These are phyloP conservation scores for Stichopus horrens DNA, from an alignment of 53 echinoderm and acorn worm species.

Conservation along the genomic window DNA sequence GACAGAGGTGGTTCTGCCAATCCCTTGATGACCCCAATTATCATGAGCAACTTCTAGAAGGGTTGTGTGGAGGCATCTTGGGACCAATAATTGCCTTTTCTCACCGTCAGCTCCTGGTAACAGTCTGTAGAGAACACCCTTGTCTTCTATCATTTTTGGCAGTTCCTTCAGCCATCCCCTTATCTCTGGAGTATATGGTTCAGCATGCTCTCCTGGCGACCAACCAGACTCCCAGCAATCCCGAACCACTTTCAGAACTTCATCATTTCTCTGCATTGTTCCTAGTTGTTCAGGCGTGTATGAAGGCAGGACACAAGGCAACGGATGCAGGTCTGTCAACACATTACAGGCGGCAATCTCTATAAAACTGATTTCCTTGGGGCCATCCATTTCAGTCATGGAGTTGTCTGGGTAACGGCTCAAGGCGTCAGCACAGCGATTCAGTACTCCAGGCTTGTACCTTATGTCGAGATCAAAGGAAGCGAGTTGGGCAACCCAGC, in stretches of 20 bases:
- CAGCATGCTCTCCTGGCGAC: slow-evolving; percentile 18
- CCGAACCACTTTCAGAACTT: slow-evolving; percentile 17
- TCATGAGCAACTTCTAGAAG: slow-evolving; percentile 44
- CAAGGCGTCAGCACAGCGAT: too few species aligned
- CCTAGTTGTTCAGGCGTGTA: slow-evolving; percentile 43
- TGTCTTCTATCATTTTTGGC: slow-evolving; percentile 13
- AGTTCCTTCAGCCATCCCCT: slow-evolving; percentile 48
- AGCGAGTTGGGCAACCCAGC: too few species aligned
- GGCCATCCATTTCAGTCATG: too few species aligned
- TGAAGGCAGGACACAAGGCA: slow-evolving; percentile 30
- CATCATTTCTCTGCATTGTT: slow-evolving; percentile 41
- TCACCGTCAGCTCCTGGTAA: not conserved
- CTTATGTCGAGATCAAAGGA: too few species aligned
- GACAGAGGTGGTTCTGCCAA: slow-evolving; percentile 48
- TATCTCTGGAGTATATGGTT: not conserved
- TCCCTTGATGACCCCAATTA: slow-evolving; percentile 54
- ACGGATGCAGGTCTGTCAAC: not conserved
- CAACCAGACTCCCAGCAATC: not conserved
- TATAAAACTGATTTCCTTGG: too few species aligned
- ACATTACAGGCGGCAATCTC: too few species aligned
- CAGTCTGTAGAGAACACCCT: slow-evolving; percentile 55
- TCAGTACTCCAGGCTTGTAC: too few species aligned
- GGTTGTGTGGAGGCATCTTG: slow-evolving; percentile 24
- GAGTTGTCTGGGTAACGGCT: too few species aligned
- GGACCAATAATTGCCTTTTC: slow-evolving; percentile 38